phyloP scores from a whole-genome alignment of 2,797 vertebrate species.

The Dermochelys coriacea region DNA sequence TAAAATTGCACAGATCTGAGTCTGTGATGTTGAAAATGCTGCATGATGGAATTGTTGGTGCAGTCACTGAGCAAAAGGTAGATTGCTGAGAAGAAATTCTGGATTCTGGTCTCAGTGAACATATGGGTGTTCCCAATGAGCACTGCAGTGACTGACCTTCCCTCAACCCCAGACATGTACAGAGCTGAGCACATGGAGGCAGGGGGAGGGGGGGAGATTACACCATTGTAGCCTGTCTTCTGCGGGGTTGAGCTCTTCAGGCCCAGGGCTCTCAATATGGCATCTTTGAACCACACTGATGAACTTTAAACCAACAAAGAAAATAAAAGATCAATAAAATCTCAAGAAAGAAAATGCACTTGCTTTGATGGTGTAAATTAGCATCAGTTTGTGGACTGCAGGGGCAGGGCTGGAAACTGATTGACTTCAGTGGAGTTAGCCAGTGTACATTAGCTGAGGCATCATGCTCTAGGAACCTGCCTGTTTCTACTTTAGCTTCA shows the following conservation, averaged over 20 bases:
- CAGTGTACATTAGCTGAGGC: not conserved
- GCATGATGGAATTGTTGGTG: not conserved
- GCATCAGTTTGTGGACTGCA: not conserved
- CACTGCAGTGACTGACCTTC: not conserved
- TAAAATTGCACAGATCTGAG: not conserved
- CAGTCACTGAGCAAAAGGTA: not conserved
- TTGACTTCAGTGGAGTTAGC: rapidly evolving
- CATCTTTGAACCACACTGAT: not conserved
- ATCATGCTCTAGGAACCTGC: rapidly evolving
- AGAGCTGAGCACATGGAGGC: not conserved
- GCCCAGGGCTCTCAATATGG: not conserved
- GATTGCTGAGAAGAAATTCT: not conserved
- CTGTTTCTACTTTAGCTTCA: not conserved
- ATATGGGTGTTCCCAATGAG: not conserved
- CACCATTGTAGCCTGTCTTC: not conserved
- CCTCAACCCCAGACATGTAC: not conserved
- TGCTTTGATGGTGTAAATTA: not conserved
- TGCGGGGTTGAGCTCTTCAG: not conserved
- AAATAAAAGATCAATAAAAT: not conserved
- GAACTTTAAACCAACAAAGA: not conserved
- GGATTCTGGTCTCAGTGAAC: not conserved
- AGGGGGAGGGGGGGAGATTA: not conserved
- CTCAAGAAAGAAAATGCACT: not conserved
- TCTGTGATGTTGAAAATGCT: not conserved
- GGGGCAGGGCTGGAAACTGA: not conserved